phyloP scores from a whole-genome alignment of 2,113 vertebrate genomes.

The Stegastes partitus region DNA sequence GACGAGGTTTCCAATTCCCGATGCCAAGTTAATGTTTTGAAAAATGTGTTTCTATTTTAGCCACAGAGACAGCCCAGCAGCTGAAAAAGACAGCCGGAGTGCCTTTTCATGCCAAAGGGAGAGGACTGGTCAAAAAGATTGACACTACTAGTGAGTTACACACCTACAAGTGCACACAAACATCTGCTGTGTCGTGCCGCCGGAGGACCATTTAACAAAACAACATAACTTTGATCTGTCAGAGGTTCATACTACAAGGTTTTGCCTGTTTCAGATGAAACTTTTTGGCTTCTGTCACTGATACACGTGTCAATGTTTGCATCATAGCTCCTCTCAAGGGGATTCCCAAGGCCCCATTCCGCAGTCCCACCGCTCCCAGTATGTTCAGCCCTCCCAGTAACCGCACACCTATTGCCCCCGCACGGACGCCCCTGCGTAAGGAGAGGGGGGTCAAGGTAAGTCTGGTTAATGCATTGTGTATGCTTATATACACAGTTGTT shows the following conservation, averaged over 20 bases:
- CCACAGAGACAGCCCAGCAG: slow-evolving; percentile 96
- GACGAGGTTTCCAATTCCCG: too few relatives aligned
- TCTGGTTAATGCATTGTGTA: background rate
- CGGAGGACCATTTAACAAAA: too few relatives aligned
- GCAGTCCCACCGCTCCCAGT: slow-evolving; percentile 93
- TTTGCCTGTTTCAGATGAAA: too few relatives aligned
- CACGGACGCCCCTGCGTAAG: slow-evolving; percentile 92
- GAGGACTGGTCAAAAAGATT: slow-evolving; percentile 97
- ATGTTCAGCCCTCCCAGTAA: slow-evolving; percentile 96
- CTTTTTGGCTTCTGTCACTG: background rate
- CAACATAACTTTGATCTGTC: too few relatives aligned
- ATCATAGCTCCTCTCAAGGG: slow-evolving; percentile 94
- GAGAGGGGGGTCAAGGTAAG: slow-evolving; percentile 97
- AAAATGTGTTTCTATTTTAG: slow-evolving; percentile 72
- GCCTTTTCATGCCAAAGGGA: slow-evolving; percentile 97
- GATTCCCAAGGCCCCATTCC: slow-evolving; percentile 96
- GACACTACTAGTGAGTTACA: slow-evolving; percentile 95
- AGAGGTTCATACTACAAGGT: too few relatives aligned
- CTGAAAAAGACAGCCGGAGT: slow-evolving; percentile 97
- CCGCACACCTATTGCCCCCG: slow-evolving; percentile 92
- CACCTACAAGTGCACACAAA: background rate
- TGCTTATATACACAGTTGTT: background rate
- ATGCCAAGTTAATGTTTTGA: too few relatives aligned
- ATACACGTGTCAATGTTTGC: background rate
- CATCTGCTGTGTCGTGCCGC: background rate